A percentile compares a stretch with the other conserved stretches of the same genome.
phyloP scores from a whole-genome alignment of 2,888 invertebrate genomes.

The Rutpela maculata region DNA sequence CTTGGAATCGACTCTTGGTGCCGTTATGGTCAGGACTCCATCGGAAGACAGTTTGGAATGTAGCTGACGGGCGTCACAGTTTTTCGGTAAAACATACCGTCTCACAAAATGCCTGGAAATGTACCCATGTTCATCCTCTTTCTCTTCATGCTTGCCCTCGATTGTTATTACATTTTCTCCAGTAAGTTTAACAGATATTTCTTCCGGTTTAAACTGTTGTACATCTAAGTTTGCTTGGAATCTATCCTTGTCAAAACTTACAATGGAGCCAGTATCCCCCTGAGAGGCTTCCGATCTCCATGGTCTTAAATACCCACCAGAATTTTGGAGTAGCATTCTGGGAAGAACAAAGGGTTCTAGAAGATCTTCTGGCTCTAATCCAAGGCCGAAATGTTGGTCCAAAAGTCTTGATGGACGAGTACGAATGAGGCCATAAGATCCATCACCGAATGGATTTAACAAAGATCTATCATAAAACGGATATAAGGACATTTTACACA shows the following conservation, averaged over 20 bases:
- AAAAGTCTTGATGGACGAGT: constrained; percentile 62
- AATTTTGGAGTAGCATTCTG: constrained; percentile 37
- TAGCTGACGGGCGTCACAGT: constrained; percentile 82
- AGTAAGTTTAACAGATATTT: constrained; percentile 83
- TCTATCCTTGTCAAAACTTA: constrained; percentile 79
- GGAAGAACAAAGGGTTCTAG: constrained; percentile 65
- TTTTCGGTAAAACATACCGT: constrained; percentile 83
- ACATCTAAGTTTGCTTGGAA: constrained; percentile 85
- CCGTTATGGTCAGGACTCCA: constrained; percentile 82
- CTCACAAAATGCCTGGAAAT: constrained; percentile 85
- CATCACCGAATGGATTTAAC: background rate
- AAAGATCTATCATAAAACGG: too few species aligned
- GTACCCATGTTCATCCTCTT: constrained; percentile 83
- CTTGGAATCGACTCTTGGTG: constrained; percentile 73
- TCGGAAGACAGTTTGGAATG: constrained; percentile 85
- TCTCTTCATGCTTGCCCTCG: constrained; percentile 88
- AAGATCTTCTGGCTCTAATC: constrained; percentile 72
- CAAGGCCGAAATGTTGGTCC: constrained; percentile 72
- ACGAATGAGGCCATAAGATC: background rate
- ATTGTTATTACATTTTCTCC: constrained; percentile 81
- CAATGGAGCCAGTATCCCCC: constrained; percentile 76
- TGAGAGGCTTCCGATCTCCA: constrained; percentile 77
- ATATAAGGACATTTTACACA: background rate
- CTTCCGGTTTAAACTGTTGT: constrained; percentile 84
- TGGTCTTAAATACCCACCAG: constrained; percentile 58